Conservation (phyloP, 2,888 invertebrate species). For the Lottia scabra region DNA sequence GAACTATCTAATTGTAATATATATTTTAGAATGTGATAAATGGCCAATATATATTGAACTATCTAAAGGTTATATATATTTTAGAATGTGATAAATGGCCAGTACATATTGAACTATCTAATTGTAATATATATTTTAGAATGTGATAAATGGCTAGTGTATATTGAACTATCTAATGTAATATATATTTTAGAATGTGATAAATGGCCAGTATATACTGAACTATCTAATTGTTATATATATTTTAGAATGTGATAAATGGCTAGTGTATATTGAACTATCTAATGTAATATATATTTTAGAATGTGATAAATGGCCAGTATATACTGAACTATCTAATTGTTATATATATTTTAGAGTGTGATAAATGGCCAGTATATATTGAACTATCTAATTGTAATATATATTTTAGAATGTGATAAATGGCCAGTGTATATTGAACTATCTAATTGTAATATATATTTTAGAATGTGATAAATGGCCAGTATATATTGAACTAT, state of each 20-base stretch:
- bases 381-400: constrained; percentile 81
- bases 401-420: constrained; percentile 75
- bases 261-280: constrained; percentile 85
- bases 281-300: constrained; percentile 78
- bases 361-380: constrained; percentile 76
- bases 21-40: constrained; percentile 74
- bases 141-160: constrained; percentile 93
- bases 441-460: constrained; percentile 79
- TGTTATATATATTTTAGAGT: constrained; percentile 80
- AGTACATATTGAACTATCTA: constrained; percentile 80
- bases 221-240: constrained; percentile 79
- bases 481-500: constrained; percentile 81
- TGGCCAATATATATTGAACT: constrained; percentile 82
- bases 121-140: constrained; percentile 79
- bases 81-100: constrained; percentile 77
- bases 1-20: constrained; percentile 80
- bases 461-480: constrained; percentile 76
- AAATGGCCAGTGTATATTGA: constrained; percentile 79
- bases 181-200: constrained; percentile 76
- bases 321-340: constrained; percentile 81
- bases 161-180: constrained; percentile 80
- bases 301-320: constrained; percentile 76
- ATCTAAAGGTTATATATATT: constrained; percentile 78
- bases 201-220: constrained; percentile 79
- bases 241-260: constrained; percentile 88